Conservation (phyloP, 2,888 invertebrate genomes). For the Noctua fimbriata region DNA sequence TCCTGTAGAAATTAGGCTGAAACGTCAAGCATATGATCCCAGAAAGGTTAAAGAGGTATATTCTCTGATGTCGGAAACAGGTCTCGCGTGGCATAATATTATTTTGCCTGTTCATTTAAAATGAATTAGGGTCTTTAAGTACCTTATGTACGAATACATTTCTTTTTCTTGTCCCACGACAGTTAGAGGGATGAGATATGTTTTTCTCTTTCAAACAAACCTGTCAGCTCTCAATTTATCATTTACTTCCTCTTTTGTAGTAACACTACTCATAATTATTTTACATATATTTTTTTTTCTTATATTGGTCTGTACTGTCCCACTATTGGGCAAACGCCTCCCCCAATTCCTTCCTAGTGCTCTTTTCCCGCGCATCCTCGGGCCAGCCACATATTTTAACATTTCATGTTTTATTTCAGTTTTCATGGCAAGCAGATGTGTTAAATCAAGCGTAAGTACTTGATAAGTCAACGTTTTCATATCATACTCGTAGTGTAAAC, state of each 20-base stretch:
- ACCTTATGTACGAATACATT: not conserved
- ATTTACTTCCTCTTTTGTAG: not conserved
- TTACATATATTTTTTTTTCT: too few relatives aligned
- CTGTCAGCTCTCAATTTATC: not conserved
- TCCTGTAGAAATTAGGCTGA: not conserved
- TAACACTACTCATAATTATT: not conserved
- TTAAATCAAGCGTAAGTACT: conserved; percentile 27
- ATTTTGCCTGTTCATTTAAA: conserved; percentile 2
- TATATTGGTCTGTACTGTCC: too few relatives aligned
- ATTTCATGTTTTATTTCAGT: not conserved
- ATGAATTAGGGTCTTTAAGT: not conserved
- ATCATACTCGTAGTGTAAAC: not conserved
- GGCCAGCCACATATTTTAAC: not conserved
- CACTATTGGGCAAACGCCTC: too few relatives aligned
- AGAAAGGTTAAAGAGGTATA: not conserved
- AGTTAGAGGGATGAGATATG: not conserved
- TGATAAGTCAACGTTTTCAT: conserved; percentile 21
- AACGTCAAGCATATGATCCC: not conserved
- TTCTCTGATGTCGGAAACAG: conserved; percentile 2
- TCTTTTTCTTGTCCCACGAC: not conserved
- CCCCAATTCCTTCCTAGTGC: too few relatives aligned
- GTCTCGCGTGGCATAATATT: not conserved
- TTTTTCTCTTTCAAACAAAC: not conserved
- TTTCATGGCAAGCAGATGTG: conserved; percentile 6
- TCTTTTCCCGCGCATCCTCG: too few relatives aligned